Evolutionary conservation across 2,888 invertebrate genomes (phyloP), one percentile per base, ranked within the genome.

Genomic region (Andrena minutula): DNA sequence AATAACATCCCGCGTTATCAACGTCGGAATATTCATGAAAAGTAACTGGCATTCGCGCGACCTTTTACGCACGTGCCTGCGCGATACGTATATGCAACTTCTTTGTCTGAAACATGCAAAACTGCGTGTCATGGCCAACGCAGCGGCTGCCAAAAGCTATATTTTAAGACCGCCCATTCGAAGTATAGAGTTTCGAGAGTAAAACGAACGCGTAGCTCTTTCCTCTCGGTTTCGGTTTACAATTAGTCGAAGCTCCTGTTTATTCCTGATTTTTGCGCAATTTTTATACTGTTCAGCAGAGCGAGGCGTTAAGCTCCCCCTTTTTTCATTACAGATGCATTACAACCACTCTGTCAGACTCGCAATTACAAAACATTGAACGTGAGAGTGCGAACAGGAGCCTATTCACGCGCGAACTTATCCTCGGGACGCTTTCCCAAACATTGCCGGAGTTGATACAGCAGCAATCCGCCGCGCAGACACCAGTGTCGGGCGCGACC

Each of bases 341-440:
- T 84, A 89, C 92, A 74, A 92, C 90, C 76, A 93, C 93, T 47
- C 88, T 92, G 58, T 92, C 93, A 41, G 94, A 94, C 73, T 89
- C 91, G 12, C 93, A 94, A 79, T 84, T 93, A 73, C 93, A 93
- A 85, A 92, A 88, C 72, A 91, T 93, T 79, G 94, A 94, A 75
- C 93, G 93, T 66, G 94, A 93, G 76, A 93, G 92, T 88, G 93
- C 94, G 70, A 94, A 94, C 83, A 91, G 92, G 72, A 93, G 93
- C 79, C 84, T 93, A 10, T 94, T 94, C 76, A 90, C 92, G 30
- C 91, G 94, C 6, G 94, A 93, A 84, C 87, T 94, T 66, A 93
- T 93, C 26, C 89, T 94, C 51, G 92, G 93, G 51, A 93, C 93
- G 23, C 87, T 94, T 73, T 91, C 93, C 28, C 92, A 93, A 82